phyloP scores from a whole-genome alignment of 2,113 vertebrate species.

The Podiceps cristatus region DNA sequence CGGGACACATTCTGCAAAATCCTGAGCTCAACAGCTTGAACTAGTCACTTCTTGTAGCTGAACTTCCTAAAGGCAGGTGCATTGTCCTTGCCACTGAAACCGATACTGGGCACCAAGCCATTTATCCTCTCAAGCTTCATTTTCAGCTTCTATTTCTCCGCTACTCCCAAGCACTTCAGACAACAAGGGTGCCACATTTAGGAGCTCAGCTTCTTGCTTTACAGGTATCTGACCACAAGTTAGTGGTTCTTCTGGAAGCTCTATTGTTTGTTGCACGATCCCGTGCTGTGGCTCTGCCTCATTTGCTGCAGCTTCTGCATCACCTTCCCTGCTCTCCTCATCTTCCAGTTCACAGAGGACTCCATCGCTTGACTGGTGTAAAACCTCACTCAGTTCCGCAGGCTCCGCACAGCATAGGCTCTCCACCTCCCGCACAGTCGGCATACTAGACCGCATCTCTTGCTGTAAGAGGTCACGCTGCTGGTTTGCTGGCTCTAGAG shows the following conservation, averaged over 20 bases:
- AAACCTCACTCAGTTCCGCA: rapidly evolving
- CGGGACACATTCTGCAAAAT: background rate
- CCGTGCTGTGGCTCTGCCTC: background rate
- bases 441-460: rapidly evolving
- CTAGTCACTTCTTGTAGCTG: background rate
- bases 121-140: background rate
- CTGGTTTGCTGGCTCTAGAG: background rate
- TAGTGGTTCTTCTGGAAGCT: background rate
- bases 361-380: background rate
- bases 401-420: background rate
- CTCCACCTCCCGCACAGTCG: background rate
- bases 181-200: rapidly evolving
- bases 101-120: rapidly evolving
- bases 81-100: background rate
- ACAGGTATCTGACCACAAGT: background rate
- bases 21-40: background rate
- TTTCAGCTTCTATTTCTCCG: background rate
- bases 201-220: background rate
- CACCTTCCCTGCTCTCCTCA: background rate
- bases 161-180: background rate
- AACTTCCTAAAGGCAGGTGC: background rate
- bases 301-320: background rate
- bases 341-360: background rate
- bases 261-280: rapidly evolving
- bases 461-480: background rate